Evolutionary conservation across 2,113 vertebrate species (phyloP).

Genomic region (Cepphus grylle): DNA sequence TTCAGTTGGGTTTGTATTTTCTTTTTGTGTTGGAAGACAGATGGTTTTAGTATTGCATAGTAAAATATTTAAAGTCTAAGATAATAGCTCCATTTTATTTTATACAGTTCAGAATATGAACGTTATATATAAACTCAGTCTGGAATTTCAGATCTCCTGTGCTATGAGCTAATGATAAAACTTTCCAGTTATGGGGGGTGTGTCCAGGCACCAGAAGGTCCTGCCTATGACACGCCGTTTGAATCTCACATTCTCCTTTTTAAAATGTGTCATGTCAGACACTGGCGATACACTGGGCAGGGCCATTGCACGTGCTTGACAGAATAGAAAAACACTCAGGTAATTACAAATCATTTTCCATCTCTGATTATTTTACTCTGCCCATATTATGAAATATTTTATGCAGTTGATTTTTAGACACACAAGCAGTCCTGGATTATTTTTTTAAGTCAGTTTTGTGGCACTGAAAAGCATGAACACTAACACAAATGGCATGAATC

Average conservation of each 20-base stretch:
- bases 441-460: not conserved
- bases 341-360: not conserved
- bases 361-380: not conserved
- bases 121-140: fast-evolving
- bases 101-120: not conserved
- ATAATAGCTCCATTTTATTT: constrained; percentile 1
- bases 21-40: constrained; percentile 42
- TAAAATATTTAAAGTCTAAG: constrained; percentile 58
- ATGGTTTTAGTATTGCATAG: constrained; percentile 61
- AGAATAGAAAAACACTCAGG: not conserved
- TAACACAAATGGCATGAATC: not conserved
- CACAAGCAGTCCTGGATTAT: not conserved
- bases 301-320: not conserved
- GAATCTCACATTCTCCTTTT: not conserved
- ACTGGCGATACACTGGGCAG: not conserved
- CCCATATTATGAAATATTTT: not conserved
- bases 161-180: not conserved
- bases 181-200: fast-evolving
- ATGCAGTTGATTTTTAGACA: not conserved
- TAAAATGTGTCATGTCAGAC: not conserved
- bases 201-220: not conserved
- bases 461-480: not conserved
- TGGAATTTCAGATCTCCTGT: not conserved
- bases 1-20: constrained; percentile 46
- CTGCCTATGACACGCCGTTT: fast-evolving